phyloP scores from a whole-genome alignment of 2,113 vertebrate genomes.

The Variabilichromis moorii region DNA sequence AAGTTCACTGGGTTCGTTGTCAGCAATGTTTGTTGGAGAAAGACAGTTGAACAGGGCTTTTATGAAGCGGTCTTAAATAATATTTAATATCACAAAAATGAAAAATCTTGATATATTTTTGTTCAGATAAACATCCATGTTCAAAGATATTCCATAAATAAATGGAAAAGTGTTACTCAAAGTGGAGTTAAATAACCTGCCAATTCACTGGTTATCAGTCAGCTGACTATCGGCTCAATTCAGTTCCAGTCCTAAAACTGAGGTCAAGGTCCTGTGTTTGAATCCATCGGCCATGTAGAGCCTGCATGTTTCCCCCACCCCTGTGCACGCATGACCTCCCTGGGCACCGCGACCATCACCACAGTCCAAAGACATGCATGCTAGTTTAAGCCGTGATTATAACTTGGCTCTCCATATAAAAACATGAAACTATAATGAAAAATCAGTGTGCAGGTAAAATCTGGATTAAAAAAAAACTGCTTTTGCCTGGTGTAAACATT shows the following conservation, averaged over 20 bases:
- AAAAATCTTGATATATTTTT: neutral
- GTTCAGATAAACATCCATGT: neutral
- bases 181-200: neutral
- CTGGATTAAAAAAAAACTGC: neutral
- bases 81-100: neutral
- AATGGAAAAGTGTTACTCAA: neutral
- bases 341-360: neutral
- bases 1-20: neutral
- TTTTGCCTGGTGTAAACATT: neutral
- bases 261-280: neutral
- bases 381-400: neutral
- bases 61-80: neutral
- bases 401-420: neutral
- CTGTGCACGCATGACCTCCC: neutral
- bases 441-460: neutral
- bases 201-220: neutral
- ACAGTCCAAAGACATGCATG: neutral
- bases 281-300: neutral
- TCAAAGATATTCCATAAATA: neutral
- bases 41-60: neutral
- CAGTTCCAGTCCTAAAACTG: neutral
- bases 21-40: neutral
- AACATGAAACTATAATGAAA: neutral
- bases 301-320: neutral
- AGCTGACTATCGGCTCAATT: neutral